Evolutionary conservation across 2,797 vertebrate species (phyloP).

Genomic region (Urocyon cinereoargenteus): DNA sequence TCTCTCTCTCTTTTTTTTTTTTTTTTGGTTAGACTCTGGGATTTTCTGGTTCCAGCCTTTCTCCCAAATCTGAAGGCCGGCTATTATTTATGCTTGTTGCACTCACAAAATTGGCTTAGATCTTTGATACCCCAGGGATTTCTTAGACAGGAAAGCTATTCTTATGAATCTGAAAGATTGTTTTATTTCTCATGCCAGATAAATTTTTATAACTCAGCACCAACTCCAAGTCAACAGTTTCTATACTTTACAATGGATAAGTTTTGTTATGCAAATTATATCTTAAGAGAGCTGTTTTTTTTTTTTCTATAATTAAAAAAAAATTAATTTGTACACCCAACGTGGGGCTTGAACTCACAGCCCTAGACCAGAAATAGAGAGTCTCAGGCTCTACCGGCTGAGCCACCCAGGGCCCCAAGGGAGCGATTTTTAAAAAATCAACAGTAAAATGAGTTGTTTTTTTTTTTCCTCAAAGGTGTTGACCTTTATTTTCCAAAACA

Average conservation of each 20-base stretch:
- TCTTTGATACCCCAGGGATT: constrained; percentile 27
- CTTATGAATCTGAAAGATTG: constrained; percentile 35
- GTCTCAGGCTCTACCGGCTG: background rate
- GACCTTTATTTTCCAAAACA: constrained; percentile 48
- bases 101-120: constrained; percentile 45
- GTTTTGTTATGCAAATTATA: constrained; percentile 46
- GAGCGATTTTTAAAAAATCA: constrained; percentile 45
- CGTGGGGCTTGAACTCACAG: background rate
- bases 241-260: background rate
- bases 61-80: background rate
- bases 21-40: background rate
- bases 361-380: background rate
- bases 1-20: too few species aligned
- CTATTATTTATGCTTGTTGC: background rate
- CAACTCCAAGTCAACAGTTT: background rate
- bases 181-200: constrained; percentile 52
- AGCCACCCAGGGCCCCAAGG: background rate
- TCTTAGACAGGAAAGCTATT: constrained; percentile 49
- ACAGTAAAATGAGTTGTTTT: background rate
- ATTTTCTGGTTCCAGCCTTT: constrained; percentile 38
- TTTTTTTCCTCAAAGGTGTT: background rate
- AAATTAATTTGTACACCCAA: background rate
- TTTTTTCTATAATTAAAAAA: background rate
- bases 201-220: constrained; percentile 36
- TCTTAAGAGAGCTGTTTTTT: background rate